Percentiles rank a stretch among this genome's conserved stretches.
These are phyloP conservation scores for Autographa gamma DNA, from an alignment of 2,888 invertebrate genomes.

Conservation along the genomic window DNA sequence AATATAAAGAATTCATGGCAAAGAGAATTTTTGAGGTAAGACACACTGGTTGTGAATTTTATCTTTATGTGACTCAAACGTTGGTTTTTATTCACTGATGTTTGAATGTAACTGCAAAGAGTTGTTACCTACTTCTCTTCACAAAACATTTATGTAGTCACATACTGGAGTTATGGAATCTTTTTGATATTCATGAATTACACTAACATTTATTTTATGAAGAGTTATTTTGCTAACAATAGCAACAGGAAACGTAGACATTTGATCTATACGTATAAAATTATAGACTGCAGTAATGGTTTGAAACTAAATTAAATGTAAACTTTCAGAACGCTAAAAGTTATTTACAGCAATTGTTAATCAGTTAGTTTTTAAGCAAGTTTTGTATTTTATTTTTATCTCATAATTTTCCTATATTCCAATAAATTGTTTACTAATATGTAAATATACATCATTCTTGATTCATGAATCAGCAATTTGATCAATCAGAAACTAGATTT, in stretches of 20 bases:
- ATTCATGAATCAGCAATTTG: not conserved
- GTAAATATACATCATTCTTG: too few relatives aligned
- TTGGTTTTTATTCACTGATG: conserved; percentile 40
- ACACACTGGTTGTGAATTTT: conserved; percentile 70
- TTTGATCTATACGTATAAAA: too few relatives aligned
- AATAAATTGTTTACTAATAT: too few relatives aligned
- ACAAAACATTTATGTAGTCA: conserved; percentile 14
- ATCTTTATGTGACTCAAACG: conserved; percentile 58
- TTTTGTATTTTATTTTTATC: too few relatives aligned
- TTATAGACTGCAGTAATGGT: too few relatives aligned
- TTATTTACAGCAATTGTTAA: too few relatives aligned
- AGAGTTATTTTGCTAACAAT: too few relatives aligned
- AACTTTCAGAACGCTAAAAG: too few relatives aligned
- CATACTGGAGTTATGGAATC: conserved; percentile 20
- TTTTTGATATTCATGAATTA: conserved; percentile 22
- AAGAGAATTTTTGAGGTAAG: conserved; percentile 77
- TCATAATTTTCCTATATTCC: too few relatives aligned
- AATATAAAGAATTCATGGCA: conserved; percentile 80
- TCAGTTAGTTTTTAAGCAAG: too few relatives aligned
- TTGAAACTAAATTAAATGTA: too few relatives aligned
- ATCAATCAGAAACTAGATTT: conserved; percentile 1
- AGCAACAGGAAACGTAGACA: too few relatives aligned
- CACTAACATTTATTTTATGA: not conserved
- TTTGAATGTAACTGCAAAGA: conserved; percentile 43
- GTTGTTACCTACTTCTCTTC: conserved; percentile 25